Conservation (phyloP, 2,888 invertebrate species). For the Copidosoma aretas region DNA sequence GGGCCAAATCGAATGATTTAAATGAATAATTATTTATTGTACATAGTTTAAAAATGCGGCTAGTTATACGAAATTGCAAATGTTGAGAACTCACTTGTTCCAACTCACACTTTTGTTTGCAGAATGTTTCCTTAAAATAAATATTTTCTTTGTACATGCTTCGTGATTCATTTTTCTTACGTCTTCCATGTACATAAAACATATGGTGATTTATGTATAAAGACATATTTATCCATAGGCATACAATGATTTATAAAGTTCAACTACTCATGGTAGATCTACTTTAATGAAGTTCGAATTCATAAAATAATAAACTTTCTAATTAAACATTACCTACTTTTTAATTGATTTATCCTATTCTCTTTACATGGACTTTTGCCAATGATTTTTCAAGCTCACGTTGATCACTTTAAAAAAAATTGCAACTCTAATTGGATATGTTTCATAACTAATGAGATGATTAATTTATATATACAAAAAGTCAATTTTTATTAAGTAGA, state of each 20-base stretch:
- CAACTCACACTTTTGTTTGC: constrained; percentile 20
- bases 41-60: constrained; percentile 29
- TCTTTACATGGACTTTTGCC: neutral
- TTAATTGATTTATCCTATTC: constrained; percentile 17
- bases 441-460: no score
- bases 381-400: no score
- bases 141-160: constrained; percentile 43
- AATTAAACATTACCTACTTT: constrained; percentile 18
- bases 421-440: no score
- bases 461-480: constrained; percentile 20
- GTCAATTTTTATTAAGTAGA: constrained; percentile 22
- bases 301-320: constrained; percentile 34
- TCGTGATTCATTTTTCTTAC: constrained; percentile 44
- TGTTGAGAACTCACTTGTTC: constrained; percentile 38
- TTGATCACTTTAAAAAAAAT: no score
- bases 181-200: constrained; percentile 40
- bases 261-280: no score
- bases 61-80: constrained; percentile 37
- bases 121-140: constrained; percentile 38
- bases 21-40: constrained; percentile 36
- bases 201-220: neutral
- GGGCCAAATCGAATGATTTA: constrained; percentile 19
- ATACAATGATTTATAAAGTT: no score
- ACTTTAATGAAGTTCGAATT: constrained; percentile 40
- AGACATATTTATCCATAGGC: constrained; percentile 29